Evolutionary conservation across 1,140 invertebrate species (phyloP), one percentile per base, ranked within the genome.

Genomic region (Pseudobourletiella spinata): DNA sequence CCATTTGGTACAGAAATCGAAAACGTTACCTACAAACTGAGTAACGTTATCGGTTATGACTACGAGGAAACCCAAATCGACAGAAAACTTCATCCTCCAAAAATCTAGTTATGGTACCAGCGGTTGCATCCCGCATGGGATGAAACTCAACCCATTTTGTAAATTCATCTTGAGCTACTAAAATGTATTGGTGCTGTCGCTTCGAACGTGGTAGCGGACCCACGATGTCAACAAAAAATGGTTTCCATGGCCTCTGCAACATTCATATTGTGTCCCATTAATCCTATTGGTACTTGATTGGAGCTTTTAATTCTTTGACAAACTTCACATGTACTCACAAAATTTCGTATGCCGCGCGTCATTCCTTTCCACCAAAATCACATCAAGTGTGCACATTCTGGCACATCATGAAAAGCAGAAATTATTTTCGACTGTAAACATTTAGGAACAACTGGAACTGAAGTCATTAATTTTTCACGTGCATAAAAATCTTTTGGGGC

Each of bases 1-100:
- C 46, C 50, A 61, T 25, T 58, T 20, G 20, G n/a, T 3, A 32
- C 59, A 66, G 20, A 66, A 42, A 39, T 54, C 48, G 0, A 66
- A 30, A 3, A 29, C 28, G 3, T 59, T 59, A 11, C 46, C 52
- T 1, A 46, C 52, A 52, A 66, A 66, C 51, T 66, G 65, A 42
- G 39, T 32, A 1, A 61, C 71, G 46, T 69, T 70, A 52, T 76
- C 74, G 1, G 70, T 68, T 25, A 73, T 70, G 6, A 77, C 64
- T 24, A 18, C 42, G 46, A 11, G 73, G 73, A 26, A 70, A 54
- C 3, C 73, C 71, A 62, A 68, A 73, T 35, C 70, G 35, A 35
- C 30, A 64, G 59, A 74, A 59, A n/a, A 73, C 56, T 18, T 73
- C 50, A 24, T 67, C 62, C 3, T 73, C 54, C 11, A 73, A 46